Conservation (phyloP, 1,140 invertebrate species). For the Cherax destructor region DNA sequence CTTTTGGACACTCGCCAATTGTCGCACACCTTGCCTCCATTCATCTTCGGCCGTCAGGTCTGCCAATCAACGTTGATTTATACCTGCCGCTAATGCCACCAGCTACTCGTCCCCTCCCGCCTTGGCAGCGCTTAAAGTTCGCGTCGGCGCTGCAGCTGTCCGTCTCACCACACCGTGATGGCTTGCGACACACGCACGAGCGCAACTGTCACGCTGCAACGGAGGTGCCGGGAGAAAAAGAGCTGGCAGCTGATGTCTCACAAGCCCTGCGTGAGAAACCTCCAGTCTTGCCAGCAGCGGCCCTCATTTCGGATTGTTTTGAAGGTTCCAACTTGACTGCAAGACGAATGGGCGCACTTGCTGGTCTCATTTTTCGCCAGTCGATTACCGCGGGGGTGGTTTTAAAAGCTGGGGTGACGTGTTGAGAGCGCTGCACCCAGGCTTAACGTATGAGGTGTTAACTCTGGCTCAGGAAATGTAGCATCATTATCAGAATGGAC, state of each 20-base stretch:
- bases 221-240: not conserved
- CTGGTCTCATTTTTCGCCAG: slow-evolving; percentile 64
- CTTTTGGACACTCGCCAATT: slow-evolving; percentile 65
- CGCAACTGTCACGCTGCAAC: not conserved
- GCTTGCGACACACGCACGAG: not conserved
- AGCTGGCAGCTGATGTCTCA: not conserved
- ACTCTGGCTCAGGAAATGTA: slow-evolving; percentile 31
- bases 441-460: slow-evolving; percentile 41
- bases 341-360: slow-evolving; percentile 65
- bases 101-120: slow-evolving; percentile 46
- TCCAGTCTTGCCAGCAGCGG: slow-evolving; percentile 15
- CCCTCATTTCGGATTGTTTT: slow-evolving; percentile 60
- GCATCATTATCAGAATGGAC: slow-evolving; percentile 55
- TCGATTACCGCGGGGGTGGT: slow-evolving; percentile 57
- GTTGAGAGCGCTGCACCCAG: slow-evolving; percentile 18
- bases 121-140: slow-evolving; percentile 52
- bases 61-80: slow-evolving; percentile 66
- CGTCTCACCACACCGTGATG: not conserved
- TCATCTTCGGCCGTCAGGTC: slow-evolving; percentile 55
- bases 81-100: slow-evolving; percentile 65
- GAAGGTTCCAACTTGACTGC: slow-evolving; percentile 58
- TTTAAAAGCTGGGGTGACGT: slow-evolving; percentile 26
- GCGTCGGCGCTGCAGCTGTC: not conserved
- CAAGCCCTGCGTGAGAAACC: not conserved
- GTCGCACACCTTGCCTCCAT: slow-evolving; percentile 60